Base-by-base conservation (phyloP, 2,888 invertebrate species). In the Dasysyrphus albostriatus region DNA sequence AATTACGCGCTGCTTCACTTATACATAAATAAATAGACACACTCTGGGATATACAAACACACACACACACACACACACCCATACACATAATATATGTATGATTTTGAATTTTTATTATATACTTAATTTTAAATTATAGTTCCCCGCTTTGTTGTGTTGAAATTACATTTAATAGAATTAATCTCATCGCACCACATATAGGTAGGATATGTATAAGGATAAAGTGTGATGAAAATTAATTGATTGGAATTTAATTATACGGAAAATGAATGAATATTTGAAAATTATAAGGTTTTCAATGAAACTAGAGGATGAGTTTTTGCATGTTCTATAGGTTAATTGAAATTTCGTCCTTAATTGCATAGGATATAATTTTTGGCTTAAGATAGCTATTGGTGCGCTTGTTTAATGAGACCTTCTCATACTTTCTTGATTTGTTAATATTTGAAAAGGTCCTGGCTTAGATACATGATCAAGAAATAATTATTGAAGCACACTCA, bases 1-100 rank as follows among this genome's bases (percentile, higher is more conserved):
- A 87, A 87, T 87, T 82, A 82, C 82, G 74, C 82, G 47, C 44
- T 54, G 63, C 59, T 69, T 61, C 56, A 47, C 61, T 39, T 83
- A 79, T 67, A 51, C 24, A 61, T 61, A 42, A 1, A 59, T 39
- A 34, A 5, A 16, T 16, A 37, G 8, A 44, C 9, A 24, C 12
- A 42, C 12, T 0, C 10, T 0, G 4, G 39, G 10, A 19, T 5
- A 42, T 5, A 44, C 24, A 24, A 1, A 29, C 12, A 12, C 37
- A 19, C 5, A 14, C 42, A 44, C 14, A 29, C 2, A 42, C 24
- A n/a, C n/a, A n/a, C n/a, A n/a, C n/a, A n/a, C n/a, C n/a, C n/a
- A n/a, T n/a, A n/a, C n/a, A n/a, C n/a, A n/a, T 24, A n/a, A 14
- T 8, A 6, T 12, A 6, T 16, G n/a, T 34, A 34, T 47, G 49